phyloP scores from a whole-genome alignment of 2,888 invertebrate genomes.

The Thyatira batis region DNA sequence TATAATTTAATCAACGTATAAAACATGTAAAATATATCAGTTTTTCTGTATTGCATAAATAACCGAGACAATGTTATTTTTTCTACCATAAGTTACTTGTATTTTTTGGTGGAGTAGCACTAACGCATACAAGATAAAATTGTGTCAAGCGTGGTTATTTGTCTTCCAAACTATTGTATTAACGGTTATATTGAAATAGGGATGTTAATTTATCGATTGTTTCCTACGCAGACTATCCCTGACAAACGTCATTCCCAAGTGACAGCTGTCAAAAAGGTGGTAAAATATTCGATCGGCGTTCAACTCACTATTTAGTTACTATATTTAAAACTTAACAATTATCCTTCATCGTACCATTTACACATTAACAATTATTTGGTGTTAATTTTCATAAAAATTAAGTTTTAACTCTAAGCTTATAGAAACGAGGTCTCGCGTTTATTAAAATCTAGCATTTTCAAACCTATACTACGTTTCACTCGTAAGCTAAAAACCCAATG shows the following conservation, averaged over 20 bases:
- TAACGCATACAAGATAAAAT: neutral
- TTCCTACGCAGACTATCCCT: neutral
- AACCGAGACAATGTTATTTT: too few relatives aligned
- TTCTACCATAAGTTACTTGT: too few relatives aligned
- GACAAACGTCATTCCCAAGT: neutral
- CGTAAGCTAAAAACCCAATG: conserved; percentile 18
- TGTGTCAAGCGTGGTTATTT: neutral
- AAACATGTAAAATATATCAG: neutral
- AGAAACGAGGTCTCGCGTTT: conserved; percentile 35
- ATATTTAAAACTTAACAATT: conserved; percentile 32
- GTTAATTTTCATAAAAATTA: conserved; percentile 70
- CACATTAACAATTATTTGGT: conserved; percentile 72
- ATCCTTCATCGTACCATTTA: conserved; percentile 44
- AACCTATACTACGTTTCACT: conserved; percentile 7
- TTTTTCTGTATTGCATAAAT: neutral
- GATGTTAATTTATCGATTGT: neutral
- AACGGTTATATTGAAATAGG: neutral
- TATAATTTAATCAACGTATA: conserved; percentile 2
- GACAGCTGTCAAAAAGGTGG: neutral
- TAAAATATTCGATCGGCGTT: neutral
- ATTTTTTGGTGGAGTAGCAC: neutral
- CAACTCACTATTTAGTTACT: neutral
- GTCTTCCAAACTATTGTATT: neutral
- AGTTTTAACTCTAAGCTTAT: conserved; percentile 41
- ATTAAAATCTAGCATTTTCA: conserved; percentile 38